Evolutionary conservation across 2,797 vertebrate species (phyloP), one percentile per base, ranked within the genome.

Genomic region (Sorex maritimensis): DNA sequence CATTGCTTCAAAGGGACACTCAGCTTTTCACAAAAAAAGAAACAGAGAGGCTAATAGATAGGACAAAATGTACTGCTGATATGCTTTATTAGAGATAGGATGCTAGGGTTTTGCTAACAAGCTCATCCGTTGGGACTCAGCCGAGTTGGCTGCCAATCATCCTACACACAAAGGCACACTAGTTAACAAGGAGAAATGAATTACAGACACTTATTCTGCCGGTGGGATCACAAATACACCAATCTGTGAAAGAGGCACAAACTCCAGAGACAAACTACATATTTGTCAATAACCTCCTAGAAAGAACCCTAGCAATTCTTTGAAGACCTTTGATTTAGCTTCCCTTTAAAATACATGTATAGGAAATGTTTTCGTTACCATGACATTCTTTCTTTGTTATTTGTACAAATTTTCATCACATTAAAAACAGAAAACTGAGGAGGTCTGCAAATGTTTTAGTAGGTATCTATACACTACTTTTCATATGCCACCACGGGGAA

Each of bases 1-100:
- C 98, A 98, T 98, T 97, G 98, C 98, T 98, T 99, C 98, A 99
- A 99, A 99, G 98, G 98, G 98, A 98, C 98, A 98, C 98, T 98
- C 98, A 98, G 98, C 98, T 98, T 98, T 98, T 98, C 98, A 98
- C 98, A 98, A 98, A 98, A 97, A 98, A 98, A 98, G 98, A 98
- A 98, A 98, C 98, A 98, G 98, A 98, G 98, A 98, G 98, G 98
- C 98, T 98, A 98, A 98, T 98, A 98, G 98, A 98, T 98, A 98
- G 98, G 98, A 98, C 98, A 98, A 98, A 98, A 98, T 98, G 98
- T 98, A 98, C 98, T 98, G 98, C 98, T 98, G 98, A 98, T 98
- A 98, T 98, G 98, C 98, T 98, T 98, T 98, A 98, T 98, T 98
- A 98, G 98, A 98, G 98, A 98, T 98, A 98, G 98, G 97, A 98